A percentile compares a stretch with the other conserved stretches of the same genome.
Conservation (phyloP, 2,888 invertebrate genomes). For the Latheticus oryzae region DNA sequence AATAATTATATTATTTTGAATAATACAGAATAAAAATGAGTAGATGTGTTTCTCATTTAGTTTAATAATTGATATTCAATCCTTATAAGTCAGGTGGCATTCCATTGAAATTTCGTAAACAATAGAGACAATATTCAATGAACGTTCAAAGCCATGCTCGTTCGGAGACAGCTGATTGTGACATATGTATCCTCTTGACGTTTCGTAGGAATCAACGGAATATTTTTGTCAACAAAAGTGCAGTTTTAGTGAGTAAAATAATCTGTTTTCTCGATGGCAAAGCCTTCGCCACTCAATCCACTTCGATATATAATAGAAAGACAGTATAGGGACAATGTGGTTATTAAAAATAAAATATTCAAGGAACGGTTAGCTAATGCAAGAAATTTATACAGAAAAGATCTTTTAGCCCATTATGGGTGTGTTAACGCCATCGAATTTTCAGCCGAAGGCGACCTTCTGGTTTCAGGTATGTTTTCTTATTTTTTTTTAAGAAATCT, state of each 20-base stretch:
- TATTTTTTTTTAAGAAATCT: no score
- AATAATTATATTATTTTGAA: no score
- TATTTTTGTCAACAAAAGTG: conserved; percentile 52
- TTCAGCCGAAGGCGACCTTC: conserved; percentile 85
- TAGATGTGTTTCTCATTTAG: no score
- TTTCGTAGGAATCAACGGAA: conserved; percentile 47
- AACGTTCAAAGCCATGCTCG: conserved; percentile 42
- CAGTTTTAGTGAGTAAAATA: conserved; percentile 36
- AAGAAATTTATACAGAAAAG: conserved; percentile 83
- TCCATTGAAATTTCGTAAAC: no score
- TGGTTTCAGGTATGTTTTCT: conserved; percentile 80
- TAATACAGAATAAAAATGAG: no score
- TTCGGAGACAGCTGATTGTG: conserved; percentile 59
- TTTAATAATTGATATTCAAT: no score
- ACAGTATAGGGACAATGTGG: conserved; percentile 71
- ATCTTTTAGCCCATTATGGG: conserved; percentile 91
- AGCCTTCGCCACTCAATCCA: conserved; percentile 69
- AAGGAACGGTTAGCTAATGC: conserved; percentile 74
- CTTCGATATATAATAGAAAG: conserved; percentile 71
- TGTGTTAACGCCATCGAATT: conserved; percentile 98
- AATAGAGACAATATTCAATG: conserved; percentile 31
- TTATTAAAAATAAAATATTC: conserved; percentile 72
- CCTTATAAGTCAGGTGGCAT: no score
- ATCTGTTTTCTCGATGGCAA: conserved; percentile 61
- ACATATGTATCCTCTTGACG: conserved; percentile 57